Evolutionary conservation across 2,888 invertebrate species (phyloP).

Genomic region (Drosophila tanythrix): DNA sequence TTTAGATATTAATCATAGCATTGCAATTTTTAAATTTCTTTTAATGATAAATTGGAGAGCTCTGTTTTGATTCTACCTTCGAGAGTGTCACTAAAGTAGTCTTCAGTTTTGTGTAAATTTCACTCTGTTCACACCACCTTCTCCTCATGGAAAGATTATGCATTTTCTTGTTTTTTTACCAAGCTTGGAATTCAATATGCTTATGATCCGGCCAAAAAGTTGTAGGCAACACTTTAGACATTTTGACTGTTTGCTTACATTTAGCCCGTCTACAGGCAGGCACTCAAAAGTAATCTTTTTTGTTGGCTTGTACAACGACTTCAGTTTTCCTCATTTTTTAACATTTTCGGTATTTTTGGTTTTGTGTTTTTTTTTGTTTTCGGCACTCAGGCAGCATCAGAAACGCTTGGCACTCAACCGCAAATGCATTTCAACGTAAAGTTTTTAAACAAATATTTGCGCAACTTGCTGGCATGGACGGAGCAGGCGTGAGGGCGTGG

Average conservation of each 20-base stretch:
- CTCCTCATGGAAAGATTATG: slow-evolving; percentile 4
- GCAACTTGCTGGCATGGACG: slow-evolving; percentile 65
- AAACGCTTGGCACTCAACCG: slow-evolving; percentile 79
- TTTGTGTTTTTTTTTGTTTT: slow-evolving; percentile 44
- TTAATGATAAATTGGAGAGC: background rate
- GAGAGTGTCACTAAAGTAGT: background rate
- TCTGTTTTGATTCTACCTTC: background rate
- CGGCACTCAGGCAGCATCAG: slow-evolving; percentile 60
- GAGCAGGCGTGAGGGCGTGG: slow-evolving; percentile 5
- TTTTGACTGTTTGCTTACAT: slow-evolving; percentile 60
- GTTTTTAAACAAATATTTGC: slow-evolving; percentile 81
- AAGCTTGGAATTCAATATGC: slow-evolving; percentile 11
- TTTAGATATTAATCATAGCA: background rate
- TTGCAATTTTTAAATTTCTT: background rate
- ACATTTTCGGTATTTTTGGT: slow-evolving; percentile 4
- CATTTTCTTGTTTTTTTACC: background rate
- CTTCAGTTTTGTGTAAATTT: slow-evolving; percentile 3
- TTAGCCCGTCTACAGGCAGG: slow-evolving; percentile 52
- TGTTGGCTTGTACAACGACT: slow-evolving; percentile 52
- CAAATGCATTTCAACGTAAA: slow-evolving; percentile 81
- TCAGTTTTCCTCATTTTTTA: slow-evolving; percentile 39
- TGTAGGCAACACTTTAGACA: slow-evolving; percentile 46
- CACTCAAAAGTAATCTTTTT: slow-evolving; percentile 69
- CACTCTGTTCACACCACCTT: background rate
- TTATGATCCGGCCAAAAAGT: slow-evolving; percentile 10